Percentiles rank a stretch among this genome's conserved stretches.
These are phyloP conservation scores for Trissolcus brochymenae DNA, from an alignment of 2,888 invertebrate genomes.

Conservation along the genomic window DNA sequence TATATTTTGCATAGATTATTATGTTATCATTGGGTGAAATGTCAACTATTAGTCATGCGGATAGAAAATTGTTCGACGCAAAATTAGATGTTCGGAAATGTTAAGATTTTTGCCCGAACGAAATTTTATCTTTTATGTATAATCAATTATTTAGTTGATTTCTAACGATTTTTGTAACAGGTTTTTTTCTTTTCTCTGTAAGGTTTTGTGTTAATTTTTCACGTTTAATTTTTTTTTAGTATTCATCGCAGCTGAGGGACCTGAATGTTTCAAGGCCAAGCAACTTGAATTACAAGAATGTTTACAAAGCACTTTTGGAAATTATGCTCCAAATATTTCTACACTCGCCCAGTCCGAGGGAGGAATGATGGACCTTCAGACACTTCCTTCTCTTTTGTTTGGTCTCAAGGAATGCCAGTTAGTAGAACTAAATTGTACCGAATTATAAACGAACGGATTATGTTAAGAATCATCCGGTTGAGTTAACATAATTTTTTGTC, in stretches of 20 bases:
- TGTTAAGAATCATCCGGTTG: neutral
- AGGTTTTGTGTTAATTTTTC: no score
- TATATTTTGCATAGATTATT: no score
- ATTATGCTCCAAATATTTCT: constrained; percentile 76
- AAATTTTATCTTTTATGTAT: no score
- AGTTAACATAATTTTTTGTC: neutral
- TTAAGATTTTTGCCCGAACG: no score
- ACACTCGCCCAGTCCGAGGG: constrained; percentile 27
- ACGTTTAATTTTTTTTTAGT: no score
- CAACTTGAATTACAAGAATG: constrained; percentile 81
- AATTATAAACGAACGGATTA: neutral
- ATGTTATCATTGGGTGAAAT: no score
- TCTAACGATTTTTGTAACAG: neutral
- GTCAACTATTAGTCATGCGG: no score
- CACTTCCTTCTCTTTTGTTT: constrained; percentile 80
- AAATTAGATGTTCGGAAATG: no score
- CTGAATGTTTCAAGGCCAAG: constrained; percentile 83
- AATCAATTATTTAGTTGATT: no score
- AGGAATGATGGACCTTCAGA: constrained; percentile 46
- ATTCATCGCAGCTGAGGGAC: constrained; percentile 89
- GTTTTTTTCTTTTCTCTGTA: no score
- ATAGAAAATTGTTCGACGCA: no score
- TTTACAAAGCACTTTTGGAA: constrained; percentile 80
- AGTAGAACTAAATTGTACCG: constrained; percentile 61
- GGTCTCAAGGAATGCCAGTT: constrained; percentile 79